Evolutionary conservation across 2,888 invertebrate species (phyloP).

Genomic region (Gymnoscelis rufifasciata): DNA sequence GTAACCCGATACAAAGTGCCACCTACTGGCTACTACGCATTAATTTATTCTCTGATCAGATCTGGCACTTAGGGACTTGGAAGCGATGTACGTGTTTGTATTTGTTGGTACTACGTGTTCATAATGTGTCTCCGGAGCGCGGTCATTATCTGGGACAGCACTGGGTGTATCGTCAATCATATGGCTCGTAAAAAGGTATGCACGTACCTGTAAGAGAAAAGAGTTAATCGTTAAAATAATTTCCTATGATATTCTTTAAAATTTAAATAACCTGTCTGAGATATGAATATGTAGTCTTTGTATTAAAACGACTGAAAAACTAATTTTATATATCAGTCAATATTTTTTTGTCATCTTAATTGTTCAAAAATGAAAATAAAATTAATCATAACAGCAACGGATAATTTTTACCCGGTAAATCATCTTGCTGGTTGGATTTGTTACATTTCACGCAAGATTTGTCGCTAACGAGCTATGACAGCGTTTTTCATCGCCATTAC

Average conservation of each 20-base stretch:
- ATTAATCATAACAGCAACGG: too few species aligned
- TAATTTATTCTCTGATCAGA: slow-evolving; percentile 36
- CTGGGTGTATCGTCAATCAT: slow-evolving; percentile 61
- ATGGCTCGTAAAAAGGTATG: slow-evolving; percentile 53
- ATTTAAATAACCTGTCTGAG: too few species aligned
- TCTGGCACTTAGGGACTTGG: slow-evolving; percentile 38
- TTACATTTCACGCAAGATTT: slow-evolving; percentile 59
- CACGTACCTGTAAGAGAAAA: slow-evolving; percentile 30
- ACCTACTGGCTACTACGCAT: slow-evolving; percentile 32
- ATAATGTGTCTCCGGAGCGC: slow-evolving; percentile 48
- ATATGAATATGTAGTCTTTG: too few species aligned
- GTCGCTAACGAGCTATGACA: slow-evolving; percentile 37
- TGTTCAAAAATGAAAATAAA: too few species aligned
- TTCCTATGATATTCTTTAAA: too few species aligned
- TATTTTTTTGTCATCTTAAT: too few species aligned
- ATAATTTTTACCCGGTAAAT: slow-evolving; percentile 38
- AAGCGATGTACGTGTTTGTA: slow-evolving; percentile 42
- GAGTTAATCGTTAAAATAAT: background rate
- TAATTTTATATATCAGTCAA: too few species aligned
- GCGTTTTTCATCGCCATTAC: slow-evolving; percentile 25
- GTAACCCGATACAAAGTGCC: slow-evolving; percentile 35
- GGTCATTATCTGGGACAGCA: slow-evolving; percentile 38
- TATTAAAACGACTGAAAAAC: too few species aligned
- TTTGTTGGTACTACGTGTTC: slow-evolving; percentile 43
- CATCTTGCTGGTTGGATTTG: slow-evolving; percentile 45